Percentiles rank a stretch among this genome's conserved stretches.
Conservation (phyloP, 1,140 invertebrate species). For the Meloidogyne hapla region DNA sequence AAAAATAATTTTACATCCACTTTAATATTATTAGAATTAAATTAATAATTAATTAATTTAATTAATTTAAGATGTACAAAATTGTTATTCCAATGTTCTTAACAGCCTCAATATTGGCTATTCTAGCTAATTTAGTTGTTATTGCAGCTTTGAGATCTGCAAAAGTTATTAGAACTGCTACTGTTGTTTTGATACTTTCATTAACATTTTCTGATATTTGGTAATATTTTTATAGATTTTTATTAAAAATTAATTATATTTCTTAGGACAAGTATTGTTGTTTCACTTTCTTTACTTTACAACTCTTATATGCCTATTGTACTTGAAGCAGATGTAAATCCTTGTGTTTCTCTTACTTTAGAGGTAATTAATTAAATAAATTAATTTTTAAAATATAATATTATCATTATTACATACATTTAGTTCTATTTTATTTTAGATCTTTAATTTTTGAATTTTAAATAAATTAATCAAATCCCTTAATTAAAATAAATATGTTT, state of each 20-base stretch:
- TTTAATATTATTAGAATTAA: too few species aligned
- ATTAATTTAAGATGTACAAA: conserved; percentile 44
- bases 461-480: too few species aligned
- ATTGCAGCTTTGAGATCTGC: conserved; percentile 43
- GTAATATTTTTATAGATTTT: conserved; percentile 3
- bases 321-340: conserved; percentile 43
- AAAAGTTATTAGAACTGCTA: conserved; percentile 47
- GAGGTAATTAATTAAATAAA: conserved; percentile 20
- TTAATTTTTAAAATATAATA: too few species aligned
- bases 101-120: conserved; percentile 33
- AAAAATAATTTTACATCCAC: too few species aligned
- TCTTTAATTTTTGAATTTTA: too few species aligned
- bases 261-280: conserved; percentile 40
- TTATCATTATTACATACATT: too few species aligned
- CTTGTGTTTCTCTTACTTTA: conserved; percentile 47
- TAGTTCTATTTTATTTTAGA: too few species aligned
- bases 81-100: conserved; percentile 50
- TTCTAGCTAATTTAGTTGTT: conserved; percentile 45
- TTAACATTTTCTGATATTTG: conserved; percentile 52
- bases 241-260: neutral
- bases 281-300: conserved; percentile 46
- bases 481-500: too few species aligned
- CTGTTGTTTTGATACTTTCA: conserved; percentile 43
- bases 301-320: conserved; percentile 50
- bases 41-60: too few species aligned